phyloP scores from a whole-genome alignment of 2,797 vertebrate genomes.

The Neomorphus geoffroyi region DNA sequence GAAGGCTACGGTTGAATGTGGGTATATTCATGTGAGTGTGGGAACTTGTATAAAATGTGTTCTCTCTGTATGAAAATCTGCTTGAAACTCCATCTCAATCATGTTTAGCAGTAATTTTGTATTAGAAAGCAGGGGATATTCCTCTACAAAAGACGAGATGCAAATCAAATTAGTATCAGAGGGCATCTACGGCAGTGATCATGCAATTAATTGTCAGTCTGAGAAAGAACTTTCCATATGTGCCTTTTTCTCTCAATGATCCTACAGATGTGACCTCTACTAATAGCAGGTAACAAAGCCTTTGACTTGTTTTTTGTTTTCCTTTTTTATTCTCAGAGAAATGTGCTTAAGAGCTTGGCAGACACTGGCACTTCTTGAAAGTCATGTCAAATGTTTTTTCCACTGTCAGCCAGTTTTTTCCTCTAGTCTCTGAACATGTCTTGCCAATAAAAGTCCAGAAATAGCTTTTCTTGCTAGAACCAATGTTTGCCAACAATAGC shows the following conservation, averaged over 20 bases:
- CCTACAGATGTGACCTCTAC: not conserved
- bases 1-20: fast-evolving
- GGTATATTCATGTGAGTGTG: not conserved
- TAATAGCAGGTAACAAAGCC: not conserved
- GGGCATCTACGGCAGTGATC: not conserved
- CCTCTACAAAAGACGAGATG: not conserved
- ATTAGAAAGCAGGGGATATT: not conserved
- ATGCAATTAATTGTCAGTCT: not conserved
- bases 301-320: not conserved
- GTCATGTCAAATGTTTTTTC: not conserved
- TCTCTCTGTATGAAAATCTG: not conserved
- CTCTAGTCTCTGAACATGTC: conserved; percentile 18
- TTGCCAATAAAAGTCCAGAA: conserved; percentile 39
- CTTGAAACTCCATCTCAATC: not conserved
- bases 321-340: not conserved
- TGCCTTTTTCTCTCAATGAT: not conserved
- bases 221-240: not conserved
- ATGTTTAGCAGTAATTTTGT: not conserved
- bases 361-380: conserved; percentile 14
- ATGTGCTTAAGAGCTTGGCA: not conserved
- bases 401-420: not conserved
- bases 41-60: not conserved
- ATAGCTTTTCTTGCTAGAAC: conserved; percentile 31
- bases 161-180: not conserved
- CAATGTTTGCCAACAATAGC: conserved; percentile 53